Evolutionary conservation across 2,888 invertebrate species (phyloP), one percentile per base, ranked within the genome.

Genomic region (Archips xylosteana): DNA sequence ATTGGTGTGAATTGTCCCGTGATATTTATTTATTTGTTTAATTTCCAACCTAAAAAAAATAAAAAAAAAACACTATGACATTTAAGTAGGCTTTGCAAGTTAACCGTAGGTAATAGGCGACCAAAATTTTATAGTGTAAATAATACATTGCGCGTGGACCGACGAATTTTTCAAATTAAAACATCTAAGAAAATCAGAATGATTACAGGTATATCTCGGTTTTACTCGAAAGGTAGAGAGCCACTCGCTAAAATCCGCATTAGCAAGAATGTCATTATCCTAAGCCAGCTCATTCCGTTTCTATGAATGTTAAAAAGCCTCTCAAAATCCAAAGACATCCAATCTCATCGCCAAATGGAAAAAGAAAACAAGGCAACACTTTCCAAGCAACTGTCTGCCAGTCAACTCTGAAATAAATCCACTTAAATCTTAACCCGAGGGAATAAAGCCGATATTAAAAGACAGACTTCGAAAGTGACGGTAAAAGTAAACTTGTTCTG

Each of bases 401-500:
- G 47, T 62, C 1, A 36, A 47, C 57, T 42, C 47, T 23, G n/a
- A 5, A 51, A 49, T 23, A 64, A 60, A 73, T 45, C 59, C 9
- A 42, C 23, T 6, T 54, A 65, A 54, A 42, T 59, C 59, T 68
- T 69, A 73, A 60, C n/a, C 51, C 61, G 32, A 45, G 6, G 60
- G 23, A 45, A 13, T 70, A 74, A 69, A 74, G 69, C 54, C 54
- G 69, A 74, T 60, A 69, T 63, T 73, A 59, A 64, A 63, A 36
- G 23, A 32, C 57, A 63, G 15, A 47, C 47, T 23, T 64, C 59
- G 45, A 49, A 49, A 51, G 32, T 36, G 60, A 70, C 42, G 64
- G 69, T 34, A 69, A 78, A 67, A 51, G n/a, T 71, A 36, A 70
- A 57, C 70, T 75, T 62, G 76, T 81, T 84, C 87, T 84, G 82